Conservation (phyloP, 2,888 invertebrate species). For the Drosophila rellima region DNA sequence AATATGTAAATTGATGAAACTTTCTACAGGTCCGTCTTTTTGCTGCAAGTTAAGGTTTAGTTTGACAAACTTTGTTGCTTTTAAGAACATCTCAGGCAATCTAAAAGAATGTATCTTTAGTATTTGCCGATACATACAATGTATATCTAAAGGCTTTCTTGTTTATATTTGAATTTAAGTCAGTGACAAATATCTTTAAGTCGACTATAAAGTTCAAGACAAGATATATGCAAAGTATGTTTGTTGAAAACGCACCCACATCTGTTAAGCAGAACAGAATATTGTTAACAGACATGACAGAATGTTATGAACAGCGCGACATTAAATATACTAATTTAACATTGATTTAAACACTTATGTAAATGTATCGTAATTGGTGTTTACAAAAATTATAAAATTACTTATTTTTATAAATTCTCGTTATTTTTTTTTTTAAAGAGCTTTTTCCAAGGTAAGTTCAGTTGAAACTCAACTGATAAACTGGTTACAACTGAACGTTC, state of each 20-base stretch:
- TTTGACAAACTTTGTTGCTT: too few species aligned
- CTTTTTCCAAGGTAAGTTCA: background rate
- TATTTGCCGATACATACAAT: too few species aligned
- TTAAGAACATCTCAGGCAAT: too few species aligned
- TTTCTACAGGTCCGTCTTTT: too few species aligned
- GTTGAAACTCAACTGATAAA: background rate
- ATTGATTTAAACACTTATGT: background rate
- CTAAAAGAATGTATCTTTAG: too few species aligned
- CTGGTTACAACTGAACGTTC: conserved; percentile 11
- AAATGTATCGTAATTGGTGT: too few species aligned
- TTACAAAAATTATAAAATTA: background rate
- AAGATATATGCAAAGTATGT: too few species aligned
- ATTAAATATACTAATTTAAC: background rate
- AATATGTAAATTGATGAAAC: too few species aligned
- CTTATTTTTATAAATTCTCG: background rate
- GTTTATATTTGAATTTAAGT: background rate
- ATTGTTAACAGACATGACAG: background rate
- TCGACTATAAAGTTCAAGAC: too few species aligned
- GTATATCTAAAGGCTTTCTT: background rate
- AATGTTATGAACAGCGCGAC: background rate
- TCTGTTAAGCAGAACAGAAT: background rate
- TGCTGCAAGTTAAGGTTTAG: too few species aligned
- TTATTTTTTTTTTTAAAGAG: too few species aligned
- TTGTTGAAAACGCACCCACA: background rate
- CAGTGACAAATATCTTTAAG: background rate